Evolutionary conservation across 2,888 invertebrate genomes (phyloP).

Genomic region (Sepiola atlantica): DNA sequence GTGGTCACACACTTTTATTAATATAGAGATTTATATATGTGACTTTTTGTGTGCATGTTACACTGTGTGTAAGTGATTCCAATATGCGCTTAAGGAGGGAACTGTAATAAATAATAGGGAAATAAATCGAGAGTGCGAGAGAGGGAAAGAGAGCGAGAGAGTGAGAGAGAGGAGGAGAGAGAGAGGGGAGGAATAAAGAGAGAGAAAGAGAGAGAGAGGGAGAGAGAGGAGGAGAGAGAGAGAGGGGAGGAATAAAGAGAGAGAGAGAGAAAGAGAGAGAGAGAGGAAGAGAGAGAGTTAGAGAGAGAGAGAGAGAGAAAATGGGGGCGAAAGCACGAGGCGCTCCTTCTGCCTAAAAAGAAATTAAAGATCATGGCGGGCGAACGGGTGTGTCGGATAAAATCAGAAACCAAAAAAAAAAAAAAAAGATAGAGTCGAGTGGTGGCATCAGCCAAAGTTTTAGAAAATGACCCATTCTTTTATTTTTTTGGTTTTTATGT

Average conservation of each 20-base stretch:
- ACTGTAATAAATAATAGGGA: too few relatives aligned
- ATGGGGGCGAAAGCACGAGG: neutral
- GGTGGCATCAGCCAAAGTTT: neutral
- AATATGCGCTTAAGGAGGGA: neutral
- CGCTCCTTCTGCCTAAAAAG: neutral
- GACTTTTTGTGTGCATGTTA: neutral
- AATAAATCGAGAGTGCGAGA: too few relatives aligned
- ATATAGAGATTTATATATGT: neutral
- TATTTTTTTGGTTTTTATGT: neutral
- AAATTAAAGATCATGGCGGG: neutral
- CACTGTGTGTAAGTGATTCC: neutral
- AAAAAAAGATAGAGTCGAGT: neutral
- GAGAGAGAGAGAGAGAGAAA: neutral
- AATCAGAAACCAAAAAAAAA: neutral
- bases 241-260: neutral
- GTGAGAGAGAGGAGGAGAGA: neutral
- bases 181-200: neutral
- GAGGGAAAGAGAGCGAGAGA: too few relatives aligned
- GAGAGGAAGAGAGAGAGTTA: too few relatives aligned
- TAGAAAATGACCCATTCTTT: conserved; percentile 21
- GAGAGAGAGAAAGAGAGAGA: neutral
- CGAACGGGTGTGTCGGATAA: neutral
- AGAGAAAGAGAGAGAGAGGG: neutral
- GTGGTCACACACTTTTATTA: neutral
- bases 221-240: too few relatives aligned